Conservation (phyloP, 2,797 vertebrate genomes). For the Rhinogobio ventralis region DNA sequence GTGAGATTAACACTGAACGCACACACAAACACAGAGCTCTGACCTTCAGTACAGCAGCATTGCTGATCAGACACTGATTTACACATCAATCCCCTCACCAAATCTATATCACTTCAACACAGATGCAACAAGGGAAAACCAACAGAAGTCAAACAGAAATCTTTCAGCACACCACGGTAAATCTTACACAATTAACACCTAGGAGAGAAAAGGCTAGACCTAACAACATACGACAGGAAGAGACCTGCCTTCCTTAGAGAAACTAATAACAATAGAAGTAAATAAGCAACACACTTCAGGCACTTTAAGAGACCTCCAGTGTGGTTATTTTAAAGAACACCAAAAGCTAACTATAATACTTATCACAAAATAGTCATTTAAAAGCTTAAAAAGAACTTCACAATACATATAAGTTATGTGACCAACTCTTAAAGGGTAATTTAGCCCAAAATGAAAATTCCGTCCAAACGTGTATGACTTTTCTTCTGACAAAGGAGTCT, state of each 20-base stretch:
- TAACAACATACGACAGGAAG: background rate
- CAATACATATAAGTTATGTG: background rate
- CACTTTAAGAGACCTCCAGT: background rate
- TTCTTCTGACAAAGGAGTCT: background rate
- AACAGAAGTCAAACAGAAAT: background rate
- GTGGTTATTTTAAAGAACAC: background rate
- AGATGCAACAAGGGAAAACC: background rate
- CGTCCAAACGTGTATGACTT: background rate
- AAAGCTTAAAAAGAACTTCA: background rate
- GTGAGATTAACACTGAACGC: slow-evolving; percentile 12
- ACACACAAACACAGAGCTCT: slow-evolving; percentile 31
- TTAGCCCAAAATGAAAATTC: background rate
- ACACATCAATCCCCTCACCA: background rate
- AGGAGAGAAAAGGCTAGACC: background rate
- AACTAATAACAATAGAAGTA: slow-evolving; percentile 13
- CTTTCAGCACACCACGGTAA: background rate
- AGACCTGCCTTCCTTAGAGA: background rate
- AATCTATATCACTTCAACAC: background rate
- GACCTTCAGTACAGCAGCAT: slow-evolving; percentile 48
- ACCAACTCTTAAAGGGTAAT: background rate
- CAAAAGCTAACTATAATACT: background rate
- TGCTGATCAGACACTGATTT: background rate
- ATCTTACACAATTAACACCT: slow-evolving; percentile 1
- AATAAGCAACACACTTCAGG: background rate
- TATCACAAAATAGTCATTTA: background rate